Conservation (phyloP, 2,888 invertebrate species). For the Digitonthophagus gazella region DNA sequence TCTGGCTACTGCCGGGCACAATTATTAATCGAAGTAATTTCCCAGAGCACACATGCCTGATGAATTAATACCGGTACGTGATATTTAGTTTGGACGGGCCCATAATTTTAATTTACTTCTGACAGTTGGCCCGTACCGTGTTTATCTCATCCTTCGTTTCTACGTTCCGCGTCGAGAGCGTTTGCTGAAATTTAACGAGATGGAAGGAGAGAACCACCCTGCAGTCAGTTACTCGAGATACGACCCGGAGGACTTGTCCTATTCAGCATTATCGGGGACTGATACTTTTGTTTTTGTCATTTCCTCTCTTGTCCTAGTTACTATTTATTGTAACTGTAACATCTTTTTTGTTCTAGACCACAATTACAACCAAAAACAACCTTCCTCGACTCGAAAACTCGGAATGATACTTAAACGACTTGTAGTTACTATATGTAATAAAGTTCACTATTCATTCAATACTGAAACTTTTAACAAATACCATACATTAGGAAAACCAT, state of each 20-base stretch:
- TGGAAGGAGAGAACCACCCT: background rate
- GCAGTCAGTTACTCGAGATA: background rate
- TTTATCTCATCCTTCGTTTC: conserved; percentile 6
- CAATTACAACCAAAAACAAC: too few species aligned
- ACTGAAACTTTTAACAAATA: background rate
- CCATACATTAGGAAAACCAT: background rate
- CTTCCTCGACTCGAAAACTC: too few species aligned
- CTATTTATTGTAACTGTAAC: background rate
- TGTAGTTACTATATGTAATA: too few species aligned
- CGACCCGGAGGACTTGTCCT: background rate
- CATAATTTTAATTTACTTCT: conserved; percentile 17
- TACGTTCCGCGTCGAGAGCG: background rate
- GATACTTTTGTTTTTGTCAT: background rate
- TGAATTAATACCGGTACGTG: conserved; percentile 14
- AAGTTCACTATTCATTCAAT: background rate
- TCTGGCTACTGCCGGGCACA: background rate
- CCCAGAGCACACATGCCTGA: conserved; percentile 14
- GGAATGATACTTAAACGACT: too few species aligned
- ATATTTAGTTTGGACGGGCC: conserved; percentile 11
- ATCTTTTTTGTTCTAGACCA: too few species aligned
- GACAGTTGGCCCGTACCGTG: background rate
- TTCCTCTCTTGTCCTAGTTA: background rate
- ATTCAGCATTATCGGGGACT: background rate
- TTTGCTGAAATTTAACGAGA: background rate
- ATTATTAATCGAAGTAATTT: conserved; percentile 16